phyloP scores from a whole-genome alignment of 2,113 vertebrate species.

The Ophthalmolycus amberensis region DNA sequence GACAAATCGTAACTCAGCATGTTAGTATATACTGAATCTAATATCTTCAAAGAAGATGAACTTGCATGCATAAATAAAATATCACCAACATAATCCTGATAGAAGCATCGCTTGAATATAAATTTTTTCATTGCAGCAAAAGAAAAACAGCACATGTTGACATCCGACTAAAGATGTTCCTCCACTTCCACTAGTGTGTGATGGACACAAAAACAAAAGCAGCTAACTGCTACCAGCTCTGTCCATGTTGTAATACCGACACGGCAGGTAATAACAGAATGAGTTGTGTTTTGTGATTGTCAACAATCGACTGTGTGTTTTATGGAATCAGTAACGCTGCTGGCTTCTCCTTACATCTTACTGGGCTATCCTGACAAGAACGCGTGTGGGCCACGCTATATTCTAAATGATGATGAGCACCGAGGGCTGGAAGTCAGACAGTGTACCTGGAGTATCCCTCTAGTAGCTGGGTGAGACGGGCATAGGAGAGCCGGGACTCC shows the following conservation, averaged over 20 bases:
- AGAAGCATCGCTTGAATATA: too few species aligned
- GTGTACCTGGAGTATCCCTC: conserved; percentile 94
- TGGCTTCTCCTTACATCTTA: not conserved
- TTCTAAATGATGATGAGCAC: not conserved
- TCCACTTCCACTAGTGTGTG: too few species aligned
- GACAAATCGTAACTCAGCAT: too few species aligned
- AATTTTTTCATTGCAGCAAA: too few species aligned
- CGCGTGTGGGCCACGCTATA: not conserved
- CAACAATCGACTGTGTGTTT: not conserved
- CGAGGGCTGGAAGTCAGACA: not conserved
- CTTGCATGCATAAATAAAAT: too few species aligned
- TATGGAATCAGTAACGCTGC: not conserved
- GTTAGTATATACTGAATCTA: too few species aligned
- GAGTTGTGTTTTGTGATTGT: too few species aligned
- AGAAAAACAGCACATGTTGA: too few species aligned
- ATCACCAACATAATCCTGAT: too few species aligned
- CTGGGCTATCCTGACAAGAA: not conserved
- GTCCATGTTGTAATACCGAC: not conserved
- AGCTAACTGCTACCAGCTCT: too few species aligned
- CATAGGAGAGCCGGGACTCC: conserved; percentile 91
- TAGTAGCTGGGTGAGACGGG: conserved; percentile 91
- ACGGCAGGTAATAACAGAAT: not conserved
- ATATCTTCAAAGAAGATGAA: not conserved
- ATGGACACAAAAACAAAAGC: not conserved
- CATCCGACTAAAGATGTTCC: too few species aligned